phyloP scores from a whole-genome alignment of 2,113 vertebrate genomes.

The Cranoglanis bouderius region DNA sequence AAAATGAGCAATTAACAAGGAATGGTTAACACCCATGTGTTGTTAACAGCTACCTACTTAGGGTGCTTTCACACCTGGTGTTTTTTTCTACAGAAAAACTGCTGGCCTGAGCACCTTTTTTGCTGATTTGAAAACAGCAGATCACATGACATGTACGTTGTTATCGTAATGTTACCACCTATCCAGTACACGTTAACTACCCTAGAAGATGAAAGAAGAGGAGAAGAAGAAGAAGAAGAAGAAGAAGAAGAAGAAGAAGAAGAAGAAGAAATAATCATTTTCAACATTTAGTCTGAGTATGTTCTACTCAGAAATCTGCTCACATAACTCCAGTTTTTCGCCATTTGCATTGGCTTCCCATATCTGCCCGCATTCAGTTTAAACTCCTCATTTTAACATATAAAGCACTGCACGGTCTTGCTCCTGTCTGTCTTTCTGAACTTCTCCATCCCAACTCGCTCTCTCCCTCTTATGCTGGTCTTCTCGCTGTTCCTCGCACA shows the following conservation, averaged over 20 bases:
- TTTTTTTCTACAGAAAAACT: background rate
- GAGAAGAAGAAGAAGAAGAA: no score
- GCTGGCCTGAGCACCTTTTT: background rate
- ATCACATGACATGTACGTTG: background rate
- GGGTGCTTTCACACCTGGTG: background rate
- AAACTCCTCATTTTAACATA: no score
- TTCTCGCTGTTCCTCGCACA: no score
- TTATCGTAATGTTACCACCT: background rate
- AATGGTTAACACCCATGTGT: background rate
- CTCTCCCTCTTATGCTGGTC: no score
- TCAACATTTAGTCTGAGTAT: background rate
- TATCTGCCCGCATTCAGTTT: no score
- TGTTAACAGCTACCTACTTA: background rate
- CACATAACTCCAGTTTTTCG: no score
- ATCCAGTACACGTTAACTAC: background rate
- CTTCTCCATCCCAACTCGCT: no score
- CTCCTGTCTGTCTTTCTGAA: no score
- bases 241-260: background rate
- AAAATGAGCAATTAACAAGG: conserved; percentile 3
- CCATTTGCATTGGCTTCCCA: no score
- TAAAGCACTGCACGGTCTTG: no score
- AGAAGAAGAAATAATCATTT: background rate
- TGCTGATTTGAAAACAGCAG: background rate
- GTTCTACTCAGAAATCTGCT: no score
- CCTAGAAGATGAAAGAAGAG: no score